Evolutionary conservation across 2,797 vertebrate species (phyloP).

Genomic region (Lemur catta): DNA sequence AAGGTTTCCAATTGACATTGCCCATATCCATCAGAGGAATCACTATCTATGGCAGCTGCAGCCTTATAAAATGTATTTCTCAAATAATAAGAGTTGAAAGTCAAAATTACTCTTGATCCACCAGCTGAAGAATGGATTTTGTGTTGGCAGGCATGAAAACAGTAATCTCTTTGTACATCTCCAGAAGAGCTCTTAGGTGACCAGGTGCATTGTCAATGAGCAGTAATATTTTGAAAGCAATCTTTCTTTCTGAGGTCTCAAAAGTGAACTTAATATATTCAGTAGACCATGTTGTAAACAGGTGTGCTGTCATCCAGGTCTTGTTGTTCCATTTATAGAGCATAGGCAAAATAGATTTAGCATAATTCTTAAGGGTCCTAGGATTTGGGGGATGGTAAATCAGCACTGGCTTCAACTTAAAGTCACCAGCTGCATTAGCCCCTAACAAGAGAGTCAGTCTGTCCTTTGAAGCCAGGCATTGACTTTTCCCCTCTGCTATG

Average conservation of each 20-base stretch:
- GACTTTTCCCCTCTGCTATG: neutral
- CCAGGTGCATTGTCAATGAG: neutral
- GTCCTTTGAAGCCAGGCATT: neutral
- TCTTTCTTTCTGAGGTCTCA: neutral
- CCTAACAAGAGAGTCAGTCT: neutral
- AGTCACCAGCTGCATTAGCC: neutral
- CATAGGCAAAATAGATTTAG: neutral
- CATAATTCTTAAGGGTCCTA: neutral
- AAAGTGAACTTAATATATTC: neutral
- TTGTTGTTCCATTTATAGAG: neutral
- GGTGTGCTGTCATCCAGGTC: neutral
- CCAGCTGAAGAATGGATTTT: neutral
- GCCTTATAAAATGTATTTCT: neutral
- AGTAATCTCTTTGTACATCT: neutral
- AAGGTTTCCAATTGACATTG: neutral
- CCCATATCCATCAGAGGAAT: neutral
- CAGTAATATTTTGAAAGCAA: neutral
- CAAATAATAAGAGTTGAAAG: neutral
- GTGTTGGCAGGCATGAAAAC: neutral
- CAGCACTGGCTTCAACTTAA: neutral
- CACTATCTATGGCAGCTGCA: neutral
- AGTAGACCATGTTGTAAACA: neutral
- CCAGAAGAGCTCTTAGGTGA: neutral
- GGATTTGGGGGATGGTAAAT: neutral
- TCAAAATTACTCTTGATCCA: neutral